Percentiles rank a stretch among this genome's conserved stretches.
Conservation (phyloP, 2,888 invertebrate species). For the Apamea monoglypha region DNA sequence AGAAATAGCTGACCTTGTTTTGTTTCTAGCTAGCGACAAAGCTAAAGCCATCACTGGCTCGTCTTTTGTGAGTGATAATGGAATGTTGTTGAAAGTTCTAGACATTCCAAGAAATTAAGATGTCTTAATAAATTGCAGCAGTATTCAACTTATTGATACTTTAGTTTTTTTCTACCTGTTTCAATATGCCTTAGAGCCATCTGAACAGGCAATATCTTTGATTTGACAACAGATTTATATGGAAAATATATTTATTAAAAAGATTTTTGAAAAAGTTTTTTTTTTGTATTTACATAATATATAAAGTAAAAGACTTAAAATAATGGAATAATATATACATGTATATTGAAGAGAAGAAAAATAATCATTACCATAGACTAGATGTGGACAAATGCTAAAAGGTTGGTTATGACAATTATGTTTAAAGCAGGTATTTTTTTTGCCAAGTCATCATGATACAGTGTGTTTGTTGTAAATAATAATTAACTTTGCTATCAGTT, state of each 20-base stretch:
- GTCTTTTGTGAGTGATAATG: conserved; percentile 53
- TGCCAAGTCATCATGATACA: conserved; percentile 6
- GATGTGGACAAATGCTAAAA: too few relatives aligned
- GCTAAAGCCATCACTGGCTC: conserved; percentile 69
- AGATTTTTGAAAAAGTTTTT: too few relatives aligned
- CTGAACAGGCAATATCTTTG: background rate
- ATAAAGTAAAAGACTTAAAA: too few relatives aligned
- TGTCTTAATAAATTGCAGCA: background rate
- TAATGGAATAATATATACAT: too few relatives aligned
- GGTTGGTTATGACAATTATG: background rate
- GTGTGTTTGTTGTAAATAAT: background rate
- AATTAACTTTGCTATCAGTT: background rate
- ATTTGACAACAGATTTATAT: background rate
- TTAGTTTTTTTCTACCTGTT: background rate
- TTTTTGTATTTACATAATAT: too few relatives aligned
- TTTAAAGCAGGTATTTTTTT: background rate
- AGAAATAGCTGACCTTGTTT: conserved; percentile 69
- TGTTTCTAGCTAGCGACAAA: conserved; percentile 69
- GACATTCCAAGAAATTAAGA: background rate
- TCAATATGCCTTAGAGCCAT: background rate
- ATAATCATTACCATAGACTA: background rate
- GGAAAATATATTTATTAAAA: too few relatives aligned
- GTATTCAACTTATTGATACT: background rate
- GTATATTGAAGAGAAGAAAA: too few relatives aligned
- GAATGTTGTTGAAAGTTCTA: conserved; percentile 23